Conservation (phyloP, 2,797 vertebrate genomes). For the Sardinella longiceps region DNA sequence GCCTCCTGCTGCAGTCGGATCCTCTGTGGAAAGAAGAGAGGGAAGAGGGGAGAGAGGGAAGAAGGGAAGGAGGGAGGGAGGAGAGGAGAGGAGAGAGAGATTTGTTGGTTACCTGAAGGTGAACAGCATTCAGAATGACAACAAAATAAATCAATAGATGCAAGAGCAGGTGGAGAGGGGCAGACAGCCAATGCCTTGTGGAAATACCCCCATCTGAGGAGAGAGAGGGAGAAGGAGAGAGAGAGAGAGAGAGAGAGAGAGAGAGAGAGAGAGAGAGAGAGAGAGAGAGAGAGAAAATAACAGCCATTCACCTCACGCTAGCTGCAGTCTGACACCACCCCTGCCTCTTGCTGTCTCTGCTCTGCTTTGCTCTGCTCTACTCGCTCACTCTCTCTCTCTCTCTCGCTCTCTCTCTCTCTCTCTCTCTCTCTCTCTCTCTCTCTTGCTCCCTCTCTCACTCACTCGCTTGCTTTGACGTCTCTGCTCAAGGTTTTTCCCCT, state of each 20-base stretch:
- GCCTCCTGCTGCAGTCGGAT: slow-evolving; percentile 78
- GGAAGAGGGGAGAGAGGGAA: slow-evolving; percentile 15
- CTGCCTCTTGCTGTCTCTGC: slow-evolving; percentile 9
- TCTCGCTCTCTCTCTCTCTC: too few relatives aligned
- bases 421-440: too few relatives aligned
- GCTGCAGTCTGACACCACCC: neutral
- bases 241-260: neutral
- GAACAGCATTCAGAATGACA: neutral
- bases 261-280: slow-evolving; percentile 46
- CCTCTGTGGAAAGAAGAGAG: slow-evolving; percentile 66
- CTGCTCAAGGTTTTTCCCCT: neutral
- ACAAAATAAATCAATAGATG: slow-evolving; percentile 6
- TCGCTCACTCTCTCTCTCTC: neutral
- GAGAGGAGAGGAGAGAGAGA: neutral
- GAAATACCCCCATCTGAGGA: neutral
- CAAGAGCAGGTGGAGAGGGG: slow-evolving; percentile 1
- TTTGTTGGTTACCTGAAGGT: slow-evolving; percentile 24
- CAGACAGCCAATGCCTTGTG: slow-evolving; percentile 21
- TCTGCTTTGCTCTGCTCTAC: neutral
- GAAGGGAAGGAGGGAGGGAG: slow-evolving; percentile 30
- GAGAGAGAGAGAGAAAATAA: slow-evolving; percentile 55
- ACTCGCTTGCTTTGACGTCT: neutral
- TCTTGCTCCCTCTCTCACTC: neutral
- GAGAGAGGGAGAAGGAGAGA: too few relatives aligned
- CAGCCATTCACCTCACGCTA: slow-evolving; percentile 45